A percentile compares a stretch with the other conserved stretches of the same genome.
Evolutionary conservation across 2,113 vertebrate species (phyloP).

Genomic region (Campylorhamphus procurvoides): DNA sequence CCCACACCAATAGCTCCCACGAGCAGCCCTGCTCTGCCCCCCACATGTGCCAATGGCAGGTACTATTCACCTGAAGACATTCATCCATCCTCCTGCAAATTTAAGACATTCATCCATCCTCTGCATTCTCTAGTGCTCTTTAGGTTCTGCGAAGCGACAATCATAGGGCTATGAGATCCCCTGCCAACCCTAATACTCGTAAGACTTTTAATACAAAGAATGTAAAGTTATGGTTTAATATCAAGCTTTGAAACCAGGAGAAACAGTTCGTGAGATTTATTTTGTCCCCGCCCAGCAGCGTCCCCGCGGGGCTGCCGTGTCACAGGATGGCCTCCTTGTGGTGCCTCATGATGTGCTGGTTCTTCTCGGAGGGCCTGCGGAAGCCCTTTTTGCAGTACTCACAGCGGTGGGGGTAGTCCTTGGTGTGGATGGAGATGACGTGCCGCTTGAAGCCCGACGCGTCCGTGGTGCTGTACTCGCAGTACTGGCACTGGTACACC

Average conservation of each 20-base stretch:
- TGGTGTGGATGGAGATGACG: conserved; percentile 98
- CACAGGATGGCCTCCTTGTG: conserved; percentile 96
- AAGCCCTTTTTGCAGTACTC: conserved; percentile 99
- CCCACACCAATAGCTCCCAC: conserved; percentile 44
- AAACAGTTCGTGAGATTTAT: conserved; percentile 76
- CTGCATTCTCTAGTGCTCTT: conserved; percentile 70
- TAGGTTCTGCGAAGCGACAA: conserved; percentile 69
- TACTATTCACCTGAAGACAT: conserved; percentile 62
- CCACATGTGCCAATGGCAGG: conserved; percentile 54
- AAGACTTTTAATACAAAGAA: conserved; percentile 81
- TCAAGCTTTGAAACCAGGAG: conserved; percentile 80
- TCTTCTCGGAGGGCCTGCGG: conserved; percentile 97
- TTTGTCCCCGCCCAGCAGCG: background rate
- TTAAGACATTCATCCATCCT: conserved; percentile 70
- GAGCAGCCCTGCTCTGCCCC: conserved; percentile 45
- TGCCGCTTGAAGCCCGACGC: conserved; percentile 99
- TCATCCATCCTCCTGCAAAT: conserved; percentile 66
- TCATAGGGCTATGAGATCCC: conserved; percentile 70
- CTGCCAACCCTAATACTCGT: conserved; percentile 72
- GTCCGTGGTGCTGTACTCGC: conserved; percentile 98
- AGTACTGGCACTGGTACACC: conserved; percentile 99
- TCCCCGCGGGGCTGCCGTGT: background rate
- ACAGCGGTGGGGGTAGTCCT: conserved; percentile 98
- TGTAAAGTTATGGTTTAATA: conserved; percentile 79
- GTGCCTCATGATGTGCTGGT: conserved; percentile 98